Percentiles rank a stretch among this genome's conserved stretches.
Evolutionary conservation across 2,888 invertebrate species (phyloP).

Genomic region (Notocelia uddmanniana): DNA sequence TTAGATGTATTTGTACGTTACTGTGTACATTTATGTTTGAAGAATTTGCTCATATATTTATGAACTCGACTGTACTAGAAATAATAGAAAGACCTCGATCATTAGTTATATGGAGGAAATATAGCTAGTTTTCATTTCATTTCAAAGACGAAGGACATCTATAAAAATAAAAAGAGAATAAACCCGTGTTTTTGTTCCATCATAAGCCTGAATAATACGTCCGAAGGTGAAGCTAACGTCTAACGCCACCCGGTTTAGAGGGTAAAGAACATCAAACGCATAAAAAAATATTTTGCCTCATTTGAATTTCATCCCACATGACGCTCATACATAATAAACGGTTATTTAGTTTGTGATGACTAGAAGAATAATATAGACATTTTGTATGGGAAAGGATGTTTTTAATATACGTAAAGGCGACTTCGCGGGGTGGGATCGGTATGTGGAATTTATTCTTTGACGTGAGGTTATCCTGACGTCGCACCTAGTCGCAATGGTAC

Average conservation of each 20-base stretch:
- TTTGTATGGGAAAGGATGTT: not conserved
- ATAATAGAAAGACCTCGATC: too few species aligned
- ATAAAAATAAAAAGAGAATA: slow-evolving; percentile 19
- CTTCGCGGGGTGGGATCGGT: too few species aligned
- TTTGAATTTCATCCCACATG: slow-evolving; percentile 76
- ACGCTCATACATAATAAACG: slow-evolving; percentile 77
- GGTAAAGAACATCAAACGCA: slow-evolving; percentile 71
- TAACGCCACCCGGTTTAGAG: slow-evolving; percentile 55
- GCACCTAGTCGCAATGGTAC: too few species aligned
- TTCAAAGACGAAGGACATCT: slow-evolving; percentile 13
- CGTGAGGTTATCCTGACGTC: too few species aligned
- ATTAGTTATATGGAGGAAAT: too few species aligned
- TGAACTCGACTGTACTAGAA: too few species aligned
- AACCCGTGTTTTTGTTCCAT: slow-evolving; percentile 22
- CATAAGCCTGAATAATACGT: slow-evolving; percentile 32
- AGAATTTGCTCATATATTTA: too few species aligned
- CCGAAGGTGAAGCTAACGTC: slow-evolving; percentile 47
- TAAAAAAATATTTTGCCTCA: slow-evolving; percentile 75
- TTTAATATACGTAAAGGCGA: not conserved
- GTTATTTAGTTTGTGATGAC: slow-evolving; percentile 43
- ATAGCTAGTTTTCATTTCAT: not conserved
- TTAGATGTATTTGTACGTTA: too few species aligned
- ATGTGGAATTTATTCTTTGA: too few species aligned
- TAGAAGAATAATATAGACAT: not conserved
- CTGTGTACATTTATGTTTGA: too few species aligned